Conservation (phyloP, 2,113 vertebrate genomes). For the Hydrolagus affinis region DNA sequence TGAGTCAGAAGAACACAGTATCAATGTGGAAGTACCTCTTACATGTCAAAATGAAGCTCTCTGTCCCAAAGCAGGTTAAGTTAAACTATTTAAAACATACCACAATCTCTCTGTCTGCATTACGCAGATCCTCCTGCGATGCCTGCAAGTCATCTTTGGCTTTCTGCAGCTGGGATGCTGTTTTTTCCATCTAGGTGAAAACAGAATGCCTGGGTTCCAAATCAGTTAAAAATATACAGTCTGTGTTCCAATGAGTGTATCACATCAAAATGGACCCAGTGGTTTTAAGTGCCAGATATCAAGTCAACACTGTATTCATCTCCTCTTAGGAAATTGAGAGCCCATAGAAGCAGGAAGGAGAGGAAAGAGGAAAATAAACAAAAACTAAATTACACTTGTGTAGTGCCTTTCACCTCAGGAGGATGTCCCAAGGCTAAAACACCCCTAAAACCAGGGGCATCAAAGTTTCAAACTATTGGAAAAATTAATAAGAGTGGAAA, state of each 20-base stretch:
- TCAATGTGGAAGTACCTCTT: no score
- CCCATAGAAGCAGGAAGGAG: neutral
- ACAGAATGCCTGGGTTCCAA: neutral
- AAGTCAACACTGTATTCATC: no score
- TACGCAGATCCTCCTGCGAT: conserved; percentile 74
- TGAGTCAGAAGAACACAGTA: no score
- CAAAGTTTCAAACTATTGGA: no score
- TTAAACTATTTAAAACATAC: conserved; percentile 46
- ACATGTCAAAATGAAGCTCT: no score
- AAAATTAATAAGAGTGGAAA: no score
- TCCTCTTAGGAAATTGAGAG: no score
- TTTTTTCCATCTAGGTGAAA: conserved; percentile 65
- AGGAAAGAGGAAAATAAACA: neutral
- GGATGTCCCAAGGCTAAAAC: no score
- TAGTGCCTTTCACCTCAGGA: no score
- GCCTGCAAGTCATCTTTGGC: conserved; percentile 68
- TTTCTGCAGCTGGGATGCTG: conserved; percentile 55
- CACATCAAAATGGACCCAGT: neutral
- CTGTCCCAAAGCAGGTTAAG: no score
- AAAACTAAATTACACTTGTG: no score
- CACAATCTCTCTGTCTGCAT: conserved; percentile 78
- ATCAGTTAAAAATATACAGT: neutral
- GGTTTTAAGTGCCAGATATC: neutral
- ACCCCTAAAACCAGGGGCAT: no score
- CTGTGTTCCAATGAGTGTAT: neutral